A percentile compares a stretch with the other conserved stretches of the same genome.
Evolutionary conservation across 1,140 invertebrate species (phyloP).

Genomic region (Leptinotarsa defecta): DNA sequence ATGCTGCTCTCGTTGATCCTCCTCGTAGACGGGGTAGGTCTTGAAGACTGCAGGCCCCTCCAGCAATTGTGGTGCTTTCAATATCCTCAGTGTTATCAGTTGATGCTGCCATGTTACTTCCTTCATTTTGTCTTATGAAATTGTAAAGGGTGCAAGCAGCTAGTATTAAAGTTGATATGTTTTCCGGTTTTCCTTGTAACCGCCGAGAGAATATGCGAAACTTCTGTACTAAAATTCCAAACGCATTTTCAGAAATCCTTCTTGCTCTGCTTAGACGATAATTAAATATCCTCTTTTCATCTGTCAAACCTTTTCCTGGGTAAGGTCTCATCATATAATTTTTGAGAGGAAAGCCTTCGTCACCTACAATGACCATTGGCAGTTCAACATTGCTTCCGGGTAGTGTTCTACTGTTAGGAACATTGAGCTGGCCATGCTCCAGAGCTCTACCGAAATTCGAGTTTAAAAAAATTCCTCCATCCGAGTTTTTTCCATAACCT

Average conservation of each 20-base stretch:
- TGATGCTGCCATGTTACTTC: constrained; percentile 2
- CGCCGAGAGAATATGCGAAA: constrained; percentile 42
- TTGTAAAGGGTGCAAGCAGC: constrained; percentile 35
- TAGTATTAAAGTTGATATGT: constrained; percentile 43
- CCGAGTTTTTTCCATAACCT: constrained; percentile 54
- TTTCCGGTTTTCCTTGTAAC: constrained; percentile 28
- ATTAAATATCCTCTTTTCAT: constrained; percentile 54
- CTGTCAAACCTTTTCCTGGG: constrained; percentile 43
- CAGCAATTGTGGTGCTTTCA: background rate
- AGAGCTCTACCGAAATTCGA: constrained; percentile 37
- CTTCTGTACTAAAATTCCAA: constrained; percentile 53
- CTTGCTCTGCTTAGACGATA: constrained; percentile 53
- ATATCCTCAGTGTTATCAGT: background rate
- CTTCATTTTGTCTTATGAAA: constrained; percentile 20
- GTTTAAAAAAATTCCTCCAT: constrained; percentile 50
- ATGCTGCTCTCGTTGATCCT: constrained; percentile 9
- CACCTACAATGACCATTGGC: constrained; percentile 50
- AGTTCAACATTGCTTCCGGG: constrained; percentile 7
- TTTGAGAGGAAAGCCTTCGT: constrained; percentile 58
- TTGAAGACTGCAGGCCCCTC: background rate
- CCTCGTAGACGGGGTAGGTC: constrained; percentile 7
- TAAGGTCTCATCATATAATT: constrained; percentile 56
- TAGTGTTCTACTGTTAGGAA: constrained; percentile 19
- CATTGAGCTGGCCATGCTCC: constrained; percentile 28
- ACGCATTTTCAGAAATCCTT: constrained; percentile 52